Base-by-base conservation (phyloP, 35 echinoderm and acorn worm species). In the Heliocidaris tuberculata region DNA sequence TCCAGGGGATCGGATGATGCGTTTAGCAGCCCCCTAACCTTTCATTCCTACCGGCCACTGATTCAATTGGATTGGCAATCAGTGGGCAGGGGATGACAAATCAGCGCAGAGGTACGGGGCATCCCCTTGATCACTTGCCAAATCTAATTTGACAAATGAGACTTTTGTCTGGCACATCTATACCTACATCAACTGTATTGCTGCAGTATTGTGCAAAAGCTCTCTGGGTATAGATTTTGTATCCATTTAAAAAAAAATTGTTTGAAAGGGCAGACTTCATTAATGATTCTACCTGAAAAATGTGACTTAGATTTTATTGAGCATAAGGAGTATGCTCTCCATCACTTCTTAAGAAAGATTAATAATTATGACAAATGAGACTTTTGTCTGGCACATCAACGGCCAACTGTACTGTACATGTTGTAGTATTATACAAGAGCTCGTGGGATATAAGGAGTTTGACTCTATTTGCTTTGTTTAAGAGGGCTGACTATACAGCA, bases 71-170 rank as follows among this genome's bases (percentile, higher is more conserved):
- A 78, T 78, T 21, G 21, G 21, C 65, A 78, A 78, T 78, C 65
- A 78, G 65, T 78, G 65, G 65, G 65, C 65, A 78, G 65, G 65
- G 65, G 65, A 78, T 78, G 65, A 78, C 65, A 78, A 78, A 78
- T 78, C 65, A 19, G 2, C 17, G 7, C 65, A 78, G 65, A 78
- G 65, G 65, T 78, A 78, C 21, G 65, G 65, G 65, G 65, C 65
- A 78, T 78, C 65, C 65, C 65, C 65, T 78, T 78, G 65, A 78
- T 78, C 65, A 78, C 65, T 27, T 27, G 65, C 65, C 65, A 78
- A 78, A 78, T 78, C 65, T 78, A 78, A 78, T 78, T 78, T 78
- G 65, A 78, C 65, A 78, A 78, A 78, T 78, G 65, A 78, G 65
- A 78, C 65, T 78, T 78, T 78, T 78, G 65, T 78, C 65, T 78